Evolutionary conservation across 2,888 invertebrate species (phyloP), one percentile per base, ranked within the genome.

Genomic region (Eueremaeus valkanovi): DNA sequence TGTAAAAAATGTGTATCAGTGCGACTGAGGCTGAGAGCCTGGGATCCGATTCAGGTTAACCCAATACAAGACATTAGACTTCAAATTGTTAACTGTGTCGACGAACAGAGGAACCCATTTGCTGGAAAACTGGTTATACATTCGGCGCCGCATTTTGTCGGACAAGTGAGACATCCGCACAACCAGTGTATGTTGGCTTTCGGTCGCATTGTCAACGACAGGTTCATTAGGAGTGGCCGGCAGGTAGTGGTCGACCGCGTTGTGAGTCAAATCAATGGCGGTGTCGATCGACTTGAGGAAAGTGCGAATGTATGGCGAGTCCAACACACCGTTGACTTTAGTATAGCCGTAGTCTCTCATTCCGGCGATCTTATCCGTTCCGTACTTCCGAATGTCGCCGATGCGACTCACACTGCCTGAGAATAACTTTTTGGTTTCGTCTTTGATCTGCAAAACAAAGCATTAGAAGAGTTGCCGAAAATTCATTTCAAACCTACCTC

Each of bases 201-300:
- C 61, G n/a, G 16, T 55, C 18, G 11, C 49, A 5, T 8, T 2
- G 21, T 70, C 45, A 3, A 13, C 11, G 13, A 27, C 8, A 21
- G 74, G 61, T 40, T 74, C 74, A 27, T 63, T 42, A 3, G 9
- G 42, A 1, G 21, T 29, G 1, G 74, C 40, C 1, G 74, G 74
- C n/a, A 74, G n/a, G 63, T 74, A 74, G 63, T 63, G 74, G 63
- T 74, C 63, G 2, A 74, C 61, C 0, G 74, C 74, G 13, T 74
- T 74, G 24, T 74, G 24, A 2, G 74, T 74, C 40, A 74, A n/a
- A 5, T 74, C 74, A 8, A 74, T 63, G 18, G 74, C 74, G 13
- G 74, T 45, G 42, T 74, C 74, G 36, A 74, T n/a, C 1, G 74
- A 74, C 8, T 74, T 74, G 24, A 40, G n/a, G 63, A 74, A 55